Evolutionary conservation across 2,888 invertebrate species (phyloP).

Genomic region (Vanessa cardui): DNA sequence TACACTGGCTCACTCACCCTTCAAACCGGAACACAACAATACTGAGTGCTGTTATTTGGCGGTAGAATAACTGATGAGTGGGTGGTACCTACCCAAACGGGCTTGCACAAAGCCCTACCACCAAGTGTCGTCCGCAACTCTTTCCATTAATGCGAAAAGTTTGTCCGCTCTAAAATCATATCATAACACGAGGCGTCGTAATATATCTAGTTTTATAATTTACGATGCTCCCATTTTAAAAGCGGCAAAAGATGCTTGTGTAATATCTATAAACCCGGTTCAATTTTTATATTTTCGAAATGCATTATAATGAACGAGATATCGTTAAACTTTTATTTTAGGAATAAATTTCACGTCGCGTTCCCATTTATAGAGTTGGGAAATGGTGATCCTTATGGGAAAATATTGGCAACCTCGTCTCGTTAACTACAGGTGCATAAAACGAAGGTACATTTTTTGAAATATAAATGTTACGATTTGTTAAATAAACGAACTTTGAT

Average conservation of each 20-base stretch:
- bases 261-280: too few species aligned
- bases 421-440: not conserved
- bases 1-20: too few species aligned
- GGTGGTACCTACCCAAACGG: too few species aligned
- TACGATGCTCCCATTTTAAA: not conserved
- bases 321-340: not conserved
- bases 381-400: not conserved
- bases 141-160: too few species aligned
- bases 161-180: too few species aligned
- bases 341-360: not conserved
- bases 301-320: not conserved
- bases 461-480: too few species aligned
- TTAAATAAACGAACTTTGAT: too few species aligned
- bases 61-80: too few species aligned
- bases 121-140: too few species aligned
- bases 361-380: not conserved
- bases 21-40: too few species aligned
- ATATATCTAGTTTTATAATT: not conserved
- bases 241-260: not conserved
- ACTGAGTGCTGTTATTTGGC: too few species aligned
- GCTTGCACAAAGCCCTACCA: too few species aligned
- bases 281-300: not conserved
- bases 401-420: slow-evolving; percentile 1
- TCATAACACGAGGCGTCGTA: not conserved
- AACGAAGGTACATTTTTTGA: not conserved